A percentile compares a stretch with the other conserved stretches of the same genome.
These are phyloP conservation scores for Didymodactylos carnosus DNA, from an alignment of 2,888 invertebrate genomes.

Conservation along the genomic window DNA sequence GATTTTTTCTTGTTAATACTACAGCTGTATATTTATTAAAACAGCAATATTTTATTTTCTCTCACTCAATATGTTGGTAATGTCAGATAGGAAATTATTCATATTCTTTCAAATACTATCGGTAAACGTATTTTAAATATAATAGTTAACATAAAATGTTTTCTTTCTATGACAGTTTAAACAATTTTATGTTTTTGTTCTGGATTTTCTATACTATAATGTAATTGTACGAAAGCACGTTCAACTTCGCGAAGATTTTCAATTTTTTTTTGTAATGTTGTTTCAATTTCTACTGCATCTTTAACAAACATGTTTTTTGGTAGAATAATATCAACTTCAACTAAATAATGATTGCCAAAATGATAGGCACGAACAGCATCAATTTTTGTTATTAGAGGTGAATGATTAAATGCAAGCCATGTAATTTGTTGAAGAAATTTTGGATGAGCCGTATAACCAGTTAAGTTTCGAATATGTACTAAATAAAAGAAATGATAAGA, in stretches of 20 bases:
- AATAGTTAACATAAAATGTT: too few species aligned
- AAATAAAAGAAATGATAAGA: too few species aligned
- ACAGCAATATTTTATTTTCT: too few species aligned
- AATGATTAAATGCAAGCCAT: slow-evolving; percentile 31
- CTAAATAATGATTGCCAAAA: background rate
- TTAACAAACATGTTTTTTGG: background rate
- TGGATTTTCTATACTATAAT: too few species aligned
- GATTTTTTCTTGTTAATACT: too few species aligned
- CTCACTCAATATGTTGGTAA: too few species aligned
- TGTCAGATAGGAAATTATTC: too few species aligned
- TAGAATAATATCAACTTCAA: background rate
- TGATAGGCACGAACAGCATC: background rate
- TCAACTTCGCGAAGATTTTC: background rate
- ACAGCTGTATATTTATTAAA: too few species aligned
- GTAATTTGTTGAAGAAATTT: slow-evolving; percentile 30
- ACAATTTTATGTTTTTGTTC: too few species aligned
- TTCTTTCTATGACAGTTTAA: too few species aligned
- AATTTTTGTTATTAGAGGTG: slow-evolving; percentile 15
- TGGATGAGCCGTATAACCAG: slow-evolving; percentile 29
- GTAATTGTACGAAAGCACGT: background rate
- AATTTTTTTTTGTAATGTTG: background rate
- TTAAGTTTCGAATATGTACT: slow-evolving; percentile 30
- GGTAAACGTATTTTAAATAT: too few species aligned
- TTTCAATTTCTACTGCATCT: background rate
- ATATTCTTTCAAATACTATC: too few species aligned